Evolutionary conservation across 2,113 vertebrate genomes (phyloP).

Genomic region (Saguinus midas): DNA sequence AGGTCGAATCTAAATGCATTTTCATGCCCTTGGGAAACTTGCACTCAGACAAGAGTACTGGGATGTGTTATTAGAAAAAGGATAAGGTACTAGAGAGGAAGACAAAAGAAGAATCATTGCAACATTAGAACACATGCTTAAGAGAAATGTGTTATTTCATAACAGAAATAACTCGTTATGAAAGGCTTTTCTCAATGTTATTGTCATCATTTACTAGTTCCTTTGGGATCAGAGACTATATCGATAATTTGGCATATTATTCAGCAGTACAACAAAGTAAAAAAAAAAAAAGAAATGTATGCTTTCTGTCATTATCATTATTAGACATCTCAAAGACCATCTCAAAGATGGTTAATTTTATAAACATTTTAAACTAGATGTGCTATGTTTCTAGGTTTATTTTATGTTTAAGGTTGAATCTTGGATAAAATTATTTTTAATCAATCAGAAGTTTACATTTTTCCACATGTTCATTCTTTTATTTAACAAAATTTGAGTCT

Average conservation of each 20-base stretch:
- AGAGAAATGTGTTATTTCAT: background rate
- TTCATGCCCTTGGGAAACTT: background rate
- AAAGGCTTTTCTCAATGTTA: background rate
- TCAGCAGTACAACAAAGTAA: background rate
- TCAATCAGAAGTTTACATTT: background rate
- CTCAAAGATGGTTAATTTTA: background rate
- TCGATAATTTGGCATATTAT: background rate
- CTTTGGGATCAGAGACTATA: background rate
- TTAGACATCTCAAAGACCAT: background rate
- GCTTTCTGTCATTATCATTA: background rate
- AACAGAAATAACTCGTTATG: background rate
- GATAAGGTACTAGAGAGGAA: background rate
- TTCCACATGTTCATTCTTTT: background rate
- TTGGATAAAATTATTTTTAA: background rate
- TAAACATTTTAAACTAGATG: background rate
- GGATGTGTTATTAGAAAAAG: background rate
- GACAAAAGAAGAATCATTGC: background rate
- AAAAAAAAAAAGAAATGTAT: background rate
- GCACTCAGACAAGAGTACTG: background rate
- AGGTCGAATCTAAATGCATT: conserved; percentile 28
- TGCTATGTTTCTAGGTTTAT: background rate
- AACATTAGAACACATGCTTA: background rate
- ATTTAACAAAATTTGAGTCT: background rate
- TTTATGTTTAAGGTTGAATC: background rate
- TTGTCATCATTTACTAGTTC: background rate